Base-by-base conservation (phyloP, 2,797 vertebrate species). In the Botia kubotai region DNA sequence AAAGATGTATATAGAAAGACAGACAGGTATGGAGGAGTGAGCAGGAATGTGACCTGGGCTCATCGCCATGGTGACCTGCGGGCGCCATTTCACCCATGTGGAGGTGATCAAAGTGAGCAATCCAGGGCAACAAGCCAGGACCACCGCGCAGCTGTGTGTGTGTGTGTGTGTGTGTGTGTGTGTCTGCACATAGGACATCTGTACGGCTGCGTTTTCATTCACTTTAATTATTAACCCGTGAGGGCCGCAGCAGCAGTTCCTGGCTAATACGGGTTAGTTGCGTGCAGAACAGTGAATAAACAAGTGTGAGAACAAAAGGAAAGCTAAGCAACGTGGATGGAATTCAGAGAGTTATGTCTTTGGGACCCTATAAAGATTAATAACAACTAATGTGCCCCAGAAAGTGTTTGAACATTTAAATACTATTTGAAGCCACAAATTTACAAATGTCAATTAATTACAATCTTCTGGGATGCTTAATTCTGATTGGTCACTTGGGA, bases 221-320 rank as follows among this genome's bases (percentile, higher is more conserved):
- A 67, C 70, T 72, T 75, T 78, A 84, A 84, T 77, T 46, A 86
- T 80, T 67, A 80, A 77, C 77, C 69, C 23, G 63, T 80, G 65
- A 82, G 65, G 60, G 75, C 58, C 75, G 68, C 58, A 21, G 74
- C 50, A 74, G 55, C 71, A 46, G 74, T 62, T 80, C 72, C 29
- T 50, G 46, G 65, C 82, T 58, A 74, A 83, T 43, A 67, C 53
- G 19, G 29, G 80, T 36, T 74, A 19, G n/a, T 58, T 77, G 81
- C 6, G 33, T 83, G 77, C 77, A 19, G 57, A 33, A 69, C 60
- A 55, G 80, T 72, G 77, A 80, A 85, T 60, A 77, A 79, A 81
- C 55, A 23, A 58, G 63, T 29, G 26, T 73, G 70, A 73, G 53
- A 46, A 72, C 72, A 50, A 50, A 8, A 65, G 50, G 36, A 26